A percentile compares a stretch with the other conserved stretches of the same genome.
phyloP scores from a whole-genome alignment of 2,888 invertebrate genomes.

The Lithophane ornitopus region DNA sequence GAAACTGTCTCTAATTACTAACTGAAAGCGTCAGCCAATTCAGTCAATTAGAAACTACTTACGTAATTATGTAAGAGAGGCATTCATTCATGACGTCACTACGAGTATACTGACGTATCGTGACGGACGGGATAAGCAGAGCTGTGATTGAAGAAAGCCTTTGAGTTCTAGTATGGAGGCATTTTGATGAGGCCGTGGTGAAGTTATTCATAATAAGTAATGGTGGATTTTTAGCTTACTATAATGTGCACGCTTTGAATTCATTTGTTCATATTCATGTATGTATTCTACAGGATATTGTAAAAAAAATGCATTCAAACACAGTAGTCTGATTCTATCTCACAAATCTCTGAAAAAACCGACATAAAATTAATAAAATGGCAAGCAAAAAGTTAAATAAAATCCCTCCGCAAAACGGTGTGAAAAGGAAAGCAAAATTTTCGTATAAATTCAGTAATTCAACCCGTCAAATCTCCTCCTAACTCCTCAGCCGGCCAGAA shows the following conservation, averaged over 20 bases:
- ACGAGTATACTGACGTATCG: background rate
- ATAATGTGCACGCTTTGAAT: too few relatives aligned
- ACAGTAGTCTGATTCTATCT: background rate
- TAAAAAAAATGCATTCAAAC: background rate
- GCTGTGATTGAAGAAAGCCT: background rate
- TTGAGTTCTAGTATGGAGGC: background rate
- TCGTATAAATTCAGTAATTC: conserved; percentile 19
- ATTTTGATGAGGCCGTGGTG: background rate
- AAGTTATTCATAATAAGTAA: too few relatives aligned
- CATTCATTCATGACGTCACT: conserved; percentile 9
- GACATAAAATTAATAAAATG: background rate
- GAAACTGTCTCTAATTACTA: conserved; percentile 40
- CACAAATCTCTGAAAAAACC: too few relatives aligned
- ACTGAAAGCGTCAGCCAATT: conserved; percentile 26
- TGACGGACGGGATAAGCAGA: background rate
- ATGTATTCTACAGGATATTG: background rate
- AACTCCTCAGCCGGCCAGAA: background rate
- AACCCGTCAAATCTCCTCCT: background rate
- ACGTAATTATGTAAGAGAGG: conserved; percentile 15
- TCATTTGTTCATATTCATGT: background rate
- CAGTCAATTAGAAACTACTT: conserved; percentile 33
- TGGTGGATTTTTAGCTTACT: too few relatives aligned
- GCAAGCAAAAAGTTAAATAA: conserved; percentile 13
- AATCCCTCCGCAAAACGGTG: conserved; percentile 8
- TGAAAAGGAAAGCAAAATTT: conserved; percentile 11